A percentile compares a stretch with the other conserved stretches of the same genome.
Conservation (phyloP, 2,797 vertebrate genomes). For the Tiaroga cobitis region DNA sequence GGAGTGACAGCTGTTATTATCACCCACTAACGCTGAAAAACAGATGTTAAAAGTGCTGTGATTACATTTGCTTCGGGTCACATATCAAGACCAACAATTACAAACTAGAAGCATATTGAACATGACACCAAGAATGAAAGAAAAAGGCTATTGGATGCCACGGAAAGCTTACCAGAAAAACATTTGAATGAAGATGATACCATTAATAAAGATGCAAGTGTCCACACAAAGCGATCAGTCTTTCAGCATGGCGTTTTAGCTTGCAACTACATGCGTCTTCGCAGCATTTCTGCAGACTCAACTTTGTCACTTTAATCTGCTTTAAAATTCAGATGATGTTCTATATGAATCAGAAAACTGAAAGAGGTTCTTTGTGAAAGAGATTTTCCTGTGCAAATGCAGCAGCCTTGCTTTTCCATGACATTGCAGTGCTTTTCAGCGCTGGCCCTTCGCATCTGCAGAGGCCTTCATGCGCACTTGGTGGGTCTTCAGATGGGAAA, state of each 20-base stretch:
- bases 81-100: conserved; percentile 10
- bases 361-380: neutral
- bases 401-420: conserved; percentile 4
- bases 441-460: neutral
- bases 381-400: neutral
- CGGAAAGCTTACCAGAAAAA: neutral
- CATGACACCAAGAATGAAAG: neutral
- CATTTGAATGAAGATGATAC: neutral
- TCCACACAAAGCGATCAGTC: neutral
- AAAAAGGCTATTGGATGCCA: neutral
- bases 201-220: neutral
- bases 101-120: conserved; percentile 24
- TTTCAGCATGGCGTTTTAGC: neutral
- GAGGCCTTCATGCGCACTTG: conserved; percentile 34
- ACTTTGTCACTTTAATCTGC: neutral
- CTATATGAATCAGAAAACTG: neutral
- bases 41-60: conserved; percentile 55
- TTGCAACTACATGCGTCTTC: too few species aligned
- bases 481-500: conserved; percentile 1
- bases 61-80: conserved; percentile 31
- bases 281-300: neutral
- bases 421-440: conserved; percentile 31
- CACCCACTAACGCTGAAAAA: conserved; percentile 40
- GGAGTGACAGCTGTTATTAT: neutral
- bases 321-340: neutral